Percentiles rank a stretch among this genome's conserved stretches.
Conservation (phyloP, 2,797 vertebrate genomes). For the Pristis pectinata region DNA sequence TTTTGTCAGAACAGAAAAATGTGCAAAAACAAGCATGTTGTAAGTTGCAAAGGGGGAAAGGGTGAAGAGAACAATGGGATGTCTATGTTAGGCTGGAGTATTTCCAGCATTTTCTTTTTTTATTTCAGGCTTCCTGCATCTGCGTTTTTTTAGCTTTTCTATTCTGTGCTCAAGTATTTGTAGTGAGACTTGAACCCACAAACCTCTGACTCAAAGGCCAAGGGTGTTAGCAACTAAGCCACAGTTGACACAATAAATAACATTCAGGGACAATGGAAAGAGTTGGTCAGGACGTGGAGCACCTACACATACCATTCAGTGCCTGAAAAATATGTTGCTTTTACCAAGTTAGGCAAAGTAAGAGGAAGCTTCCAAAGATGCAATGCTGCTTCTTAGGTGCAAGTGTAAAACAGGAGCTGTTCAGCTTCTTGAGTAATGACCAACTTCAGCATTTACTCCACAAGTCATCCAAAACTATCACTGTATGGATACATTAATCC, state of each 20-base stretch:
- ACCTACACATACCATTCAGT: not conserved
- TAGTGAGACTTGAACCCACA: not conserved
- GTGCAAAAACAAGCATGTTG: too few relatives aligned
- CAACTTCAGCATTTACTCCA: not conserved
- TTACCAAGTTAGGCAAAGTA: not conserved
- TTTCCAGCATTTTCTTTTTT: too few relatives aligned
- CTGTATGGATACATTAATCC: not conserved
- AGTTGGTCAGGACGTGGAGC: not conserved
- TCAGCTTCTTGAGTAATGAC: not conserved
- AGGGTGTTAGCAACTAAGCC: not conserved
- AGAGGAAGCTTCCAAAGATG: not conserved
- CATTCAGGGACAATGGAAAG: not conserved
- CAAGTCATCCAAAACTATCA: not conserved
- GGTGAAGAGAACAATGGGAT: too few relatives aligned
- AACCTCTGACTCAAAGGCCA: not conserved
- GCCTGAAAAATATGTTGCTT: not conserved
- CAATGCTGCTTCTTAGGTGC: not conserved
- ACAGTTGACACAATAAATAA: not conserved
- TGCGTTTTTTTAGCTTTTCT: not conserved
- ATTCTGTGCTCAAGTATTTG: not conserved
- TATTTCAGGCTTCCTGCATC: too few relatives aligned
- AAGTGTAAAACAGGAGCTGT: too few relatives aligned
- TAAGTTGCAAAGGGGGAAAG: too few relatives aligned
- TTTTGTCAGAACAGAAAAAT: too few relatives aligned
- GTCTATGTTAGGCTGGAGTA: too few relatives aligned